Evolutionary conservation across 2,888 invertebrate genomes (phyloP), one percentile per base, ranked within the genome.

Genomic region (Odontocolon sp.): DNA sequence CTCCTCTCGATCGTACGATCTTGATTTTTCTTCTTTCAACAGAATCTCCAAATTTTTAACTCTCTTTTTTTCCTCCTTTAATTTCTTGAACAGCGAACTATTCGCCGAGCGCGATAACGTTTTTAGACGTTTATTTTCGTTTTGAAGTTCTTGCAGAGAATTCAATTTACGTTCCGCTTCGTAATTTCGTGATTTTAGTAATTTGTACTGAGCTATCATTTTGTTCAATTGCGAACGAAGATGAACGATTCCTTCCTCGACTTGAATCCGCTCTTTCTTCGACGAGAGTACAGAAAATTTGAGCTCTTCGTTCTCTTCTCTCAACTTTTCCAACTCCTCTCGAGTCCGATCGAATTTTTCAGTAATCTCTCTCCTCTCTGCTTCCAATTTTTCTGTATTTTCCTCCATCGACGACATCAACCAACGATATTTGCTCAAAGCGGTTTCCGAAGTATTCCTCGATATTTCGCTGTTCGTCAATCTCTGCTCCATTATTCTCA

Each of bases 191-290:
- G 74, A 70, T 40, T 84, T 87, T 3, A 88, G 9, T 23, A 86
- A 31, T 52, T 83, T 87, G 26, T 88, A 81, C 28, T 86, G 87
- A 0, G 84, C 80, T 31, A 88, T 85, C 87, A 88, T 86, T 69
- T 87, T 87, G 0, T 80, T 80, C 2, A 88, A 76, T 42, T 87
- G 88, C 16, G 77, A 64, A 2, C 79, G 82, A 5, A 88, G 56
- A 38, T 85, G 82, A 1, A 82, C 78, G 11, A 87, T 87, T 2
- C 85, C 88, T 57, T 82, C 82, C 73, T 88, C 86, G 9, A 88
- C 86, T 72, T 88, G 86, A 9, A 80, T 81, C 18, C 83, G 85
- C 28, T 88, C 87, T 33, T 80, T 83, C 50, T 81, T 84, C 1
- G 85, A 82, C 11, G 77, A 75, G 4, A 86, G 63, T 8, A 87